Base-by-base conservation (phyloP, 2,888 invertebrate species). In the Conops quadrifasciatus region DNA sequence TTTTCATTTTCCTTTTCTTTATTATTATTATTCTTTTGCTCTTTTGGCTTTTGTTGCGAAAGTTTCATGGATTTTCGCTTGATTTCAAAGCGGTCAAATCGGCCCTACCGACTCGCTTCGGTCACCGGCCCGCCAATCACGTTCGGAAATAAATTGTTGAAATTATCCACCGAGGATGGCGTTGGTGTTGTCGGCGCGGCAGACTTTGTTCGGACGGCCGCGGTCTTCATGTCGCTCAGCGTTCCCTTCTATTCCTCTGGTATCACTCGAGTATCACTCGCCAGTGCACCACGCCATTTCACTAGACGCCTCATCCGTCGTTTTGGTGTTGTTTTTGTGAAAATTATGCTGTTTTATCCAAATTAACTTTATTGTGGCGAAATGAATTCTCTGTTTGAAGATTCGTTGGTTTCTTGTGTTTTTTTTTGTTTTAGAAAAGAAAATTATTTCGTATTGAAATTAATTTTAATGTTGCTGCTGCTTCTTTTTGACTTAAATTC, bases 1-100 rank as follows among this genome's bases (percentile, higher is more conserved):
- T 82, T 82, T 82, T 79, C 80, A 78, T 51, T 64, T 71, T 67
- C 26, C 75, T 74, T 74, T 77, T 36, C 9, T 30, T 51, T 21
- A 47, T 56, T 36, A 53, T 47, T n/a, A 2, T 24, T n/a, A 59
- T 36, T 45, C 16, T 66, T 53, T 58, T 28, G 9, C 28, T 51
- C 36, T 62, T 53, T 36, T 67, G 58, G 43, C 24, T 62, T 43
- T 66, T 67, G 60, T 67, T 71, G 73, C 1, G 70, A 36, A 36
- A 71, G 75, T 65, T 70, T 56, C 47, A 19, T 56, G 19, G 62
- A 63, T 70, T 74, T 74, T 72, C 71, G 68, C 72, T 36, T 36
- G 56, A 43, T 64, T 72, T 70, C 71, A 72, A 68, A 62, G 49
- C 36, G 68, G 60, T 68, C 68, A 62, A 62, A 51, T 67, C 59